Conservation (phyloP, 2,797 vertebrate genomes). For the Chaetophractus vellerosus region DNA sequence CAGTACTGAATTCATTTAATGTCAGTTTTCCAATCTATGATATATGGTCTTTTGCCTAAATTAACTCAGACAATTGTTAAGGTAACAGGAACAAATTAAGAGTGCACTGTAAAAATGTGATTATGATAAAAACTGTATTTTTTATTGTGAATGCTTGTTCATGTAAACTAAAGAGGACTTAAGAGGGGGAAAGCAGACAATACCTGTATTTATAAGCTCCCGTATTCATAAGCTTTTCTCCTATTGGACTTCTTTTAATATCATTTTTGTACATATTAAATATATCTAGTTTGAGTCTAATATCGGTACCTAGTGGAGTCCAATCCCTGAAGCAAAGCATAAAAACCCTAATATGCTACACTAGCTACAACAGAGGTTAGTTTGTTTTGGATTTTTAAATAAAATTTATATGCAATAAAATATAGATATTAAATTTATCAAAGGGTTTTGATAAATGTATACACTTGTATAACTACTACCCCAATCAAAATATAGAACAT, state of each 20-base stretch:
- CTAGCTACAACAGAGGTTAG: constrained; percentile 20
- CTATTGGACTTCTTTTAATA: constrained; percentile 53
- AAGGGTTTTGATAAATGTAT: constrained; percentile 26
- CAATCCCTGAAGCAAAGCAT: not conserved
- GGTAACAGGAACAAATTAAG: not conserved
- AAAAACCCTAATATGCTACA: not conserved
- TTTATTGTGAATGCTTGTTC: constrained; percentile 22
- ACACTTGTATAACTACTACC: not conserved
- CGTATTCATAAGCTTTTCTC: constrained; percentile 39
- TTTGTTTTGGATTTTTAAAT: not conserved
- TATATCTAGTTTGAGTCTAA: not conserved
- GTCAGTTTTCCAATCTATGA: constrained; percentile 18
- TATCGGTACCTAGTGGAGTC: not conserved
- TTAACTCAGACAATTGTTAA: constrained; percentile 15
- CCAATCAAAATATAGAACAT: not conserved
- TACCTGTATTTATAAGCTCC: constrained; percentile 21
- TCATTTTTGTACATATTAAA: constrained; percentile 45
- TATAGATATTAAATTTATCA: not conserved
- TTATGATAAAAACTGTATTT: constrained; percentile 20
- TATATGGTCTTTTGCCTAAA: not conserved
- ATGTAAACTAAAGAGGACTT: not conserved
- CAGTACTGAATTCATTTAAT: not conserved
- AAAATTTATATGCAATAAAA: constrained; percentile 59
- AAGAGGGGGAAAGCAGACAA: not conserved
- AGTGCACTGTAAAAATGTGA: constrained; percentile 5